Evolutionary conservation across 2,888 invertebrate genomes (phyloP).

Genomic region (Drosophila leonis): DNA sequence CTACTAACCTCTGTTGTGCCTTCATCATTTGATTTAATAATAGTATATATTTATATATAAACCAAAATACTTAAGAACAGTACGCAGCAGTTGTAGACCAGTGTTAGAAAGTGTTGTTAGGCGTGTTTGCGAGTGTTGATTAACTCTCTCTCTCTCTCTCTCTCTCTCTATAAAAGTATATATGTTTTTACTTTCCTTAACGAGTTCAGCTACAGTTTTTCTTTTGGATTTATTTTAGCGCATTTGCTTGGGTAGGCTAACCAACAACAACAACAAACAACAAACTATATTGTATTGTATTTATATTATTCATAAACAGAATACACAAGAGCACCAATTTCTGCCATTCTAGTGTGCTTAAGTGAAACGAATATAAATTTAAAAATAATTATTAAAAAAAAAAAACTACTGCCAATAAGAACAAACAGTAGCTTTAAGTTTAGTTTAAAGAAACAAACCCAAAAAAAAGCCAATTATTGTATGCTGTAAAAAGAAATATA

Average conservation of each 20-base stretch:
- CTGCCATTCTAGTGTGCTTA: slow-evolving; percentile 58
- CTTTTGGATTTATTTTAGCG: slow-evolving; percentile 49
- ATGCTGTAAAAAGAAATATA: slow-evolving; percentile 14
- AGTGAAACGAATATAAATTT: slow-evolving; percentile 21
- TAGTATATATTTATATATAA: slow-evolving; percentile 13
- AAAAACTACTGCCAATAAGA: slow-evolving; percentile 85
- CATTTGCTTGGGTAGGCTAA: slow-evolving; percentile 82
- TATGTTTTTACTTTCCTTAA: slow-evolving; percentile 26
- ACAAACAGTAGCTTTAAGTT: slow-evolving; percentile 85
- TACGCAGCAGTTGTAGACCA: slow-evolving; percentile 72
- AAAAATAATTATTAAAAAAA: slow-evolving; percentile 10
- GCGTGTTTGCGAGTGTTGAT: slow-evolving; percentile 37
- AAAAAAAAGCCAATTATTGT: slow-evolving; percentile 8
- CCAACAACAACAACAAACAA: slow-evolving; percentile 38
- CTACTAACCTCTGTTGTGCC: slow-evolving; percentile 76
- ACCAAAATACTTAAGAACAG: slow-evolving; percentile 30
- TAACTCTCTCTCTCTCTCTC: slow-evolving; percentile 10
- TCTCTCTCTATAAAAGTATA: slow-evolving; percentile 12
- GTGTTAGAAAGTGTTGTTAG: slow-evolving; percentile 54
- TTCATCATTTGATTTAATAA: slow-evolving; percentile 42
- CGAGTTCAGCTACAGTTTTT: slow-evolving; percentile 46
- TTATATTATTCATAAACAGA: slow-evolving; percentile 46
- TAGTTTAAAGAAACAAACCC: slow-evolving; percentile 18
- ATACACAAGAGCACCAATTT: slow-evolving; percentile 78
- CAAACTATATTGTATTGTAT: slow-evolving; percentile 14